phyloP scores from a whole-genome alignment of 2,888 invertebrate species.

The Sphecodes monilicornis region DNA sequence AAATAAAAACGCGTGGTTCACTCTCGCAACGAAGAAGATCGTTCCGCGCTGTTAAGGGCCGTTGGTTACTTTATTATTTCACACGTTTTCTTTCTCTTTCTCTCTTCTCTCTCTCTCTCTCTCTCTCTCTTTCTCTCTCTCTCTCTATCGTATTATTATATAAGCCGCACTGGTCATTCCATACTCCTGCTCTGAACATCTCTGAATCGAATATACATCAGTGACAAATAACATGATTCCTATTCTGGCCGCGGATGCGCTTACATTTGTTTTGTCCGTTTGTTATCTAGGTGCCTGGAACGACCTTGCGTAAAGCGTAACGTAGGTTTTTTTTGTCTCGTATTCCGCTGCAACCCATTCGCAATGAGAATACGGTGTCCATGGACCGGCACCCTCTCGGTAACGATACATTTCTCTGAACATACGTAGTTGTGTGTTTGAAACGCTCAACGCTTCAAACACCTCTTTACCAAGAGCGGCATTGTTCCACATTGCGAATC shows the following conservation, averaged over 20 bases:
- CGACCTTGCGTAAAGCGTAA: constrained; percentile 58
- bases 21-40: constrained; percentile 50
- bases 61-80: constrained; percentile 46
- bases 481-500: constrained; percentile 50
- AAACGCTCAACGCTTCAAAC: constrained; percentile 55
- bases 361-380: constrained; percentile 38
- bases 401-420: constrained; percentile 38
- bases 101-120: not conserved
- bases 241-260: constrained; percentile 12
- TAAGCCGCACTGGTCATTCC: constrained; percentile 53
- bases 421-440: constrained; percentile 30
- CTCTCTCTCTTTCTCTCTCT: not conserved
- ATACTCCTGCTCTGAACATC: constrained; percentile 21
- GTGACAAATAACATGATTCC: constrained; percentile 25
- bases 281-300: constrained; percentile 44
- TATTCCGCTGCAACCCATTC: constrained; percentile 41
- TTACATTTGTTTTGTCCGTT: constrained; percentile 7
- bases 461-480: constrained; percentile 31
- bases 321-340: constrained; percentile 24
- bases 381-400: constrained; percentile 22
- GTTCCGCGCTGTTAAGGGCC: constrained; percentile 42
- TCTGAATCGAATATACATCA: constrained; percentile 14
- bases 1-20: constrained; percentile 42
- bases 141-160: constrained; percentile 54
- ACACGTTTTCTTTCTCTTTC: constrained; percentile 28